These are phyloP conservation scores for Amphipyra tragopoginis DNA, from an alignment of 2,888 invertebrate species.

Conservation along the genomic window DNA sequence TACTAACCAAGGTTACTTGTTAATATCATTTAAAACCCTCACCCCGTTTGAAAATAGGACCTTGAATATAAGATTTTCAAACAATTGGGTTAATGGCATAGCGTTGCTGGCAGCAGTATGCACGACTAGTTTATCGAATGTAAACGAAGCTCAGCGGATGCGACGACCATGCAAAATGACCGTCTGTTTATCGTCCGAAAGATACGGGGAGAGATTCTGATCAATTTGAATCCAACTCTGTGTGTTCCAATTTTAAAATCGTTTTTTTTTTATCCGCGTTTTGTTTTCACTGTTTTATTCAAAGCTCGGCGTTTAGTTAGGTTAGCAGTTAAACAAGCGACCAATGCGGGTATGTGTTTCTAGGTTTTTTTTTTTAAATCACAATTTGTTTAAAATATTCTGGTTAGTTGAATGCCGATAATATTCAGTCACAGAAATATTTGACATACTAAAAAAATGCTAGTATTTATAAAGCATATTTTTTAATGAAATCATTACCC, in stretches of 20 bases:
- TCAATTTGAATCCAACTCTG: constrained; percentile 1
- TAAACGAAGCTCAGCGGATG: constrained; percentile 19
- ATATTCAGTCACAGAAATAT: too few species aligned
- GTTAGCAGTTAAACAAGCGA: too few species aligned
- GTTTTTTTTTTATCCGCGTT: background rate
- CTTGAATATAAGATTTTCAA: constrained; percentile 20
- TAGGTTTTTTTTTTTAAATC: too few species aligned
- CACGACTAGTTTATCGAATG: constrained; percentile 25
- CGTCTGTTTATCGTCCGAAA: constrained; percentile 42
- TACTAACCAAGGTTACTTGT: constrained; percentile 6
- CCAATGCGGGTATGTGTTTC: too few species aligned
- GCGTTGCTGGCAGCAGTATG: constrained; percentile 3
- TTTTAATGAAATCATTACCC: too few species aligned
- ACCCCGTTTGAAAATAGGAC: constrained; percentile 5
- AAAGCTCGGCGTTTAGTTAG: too few species aligned
- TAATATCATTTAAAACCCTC: constrained; percentile 4
- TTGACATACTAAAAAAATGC: too few species aligned
- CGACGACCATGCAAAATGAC: constrained; percentile 27
- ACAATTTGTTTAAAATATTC: too few species aligned
- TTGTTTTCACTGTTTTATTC: background rate
- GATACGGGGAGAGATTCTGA: constrained; percentile 15
- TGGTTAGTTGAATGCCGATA: too few species aligned
- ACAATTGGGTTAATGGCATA: constrained; percentile 32
- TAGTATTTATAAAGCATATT: too few species aligned
- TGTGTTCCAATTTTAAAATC: background rate